Percentiles rank a stretch among this genome's conserved stretches.
Evolutionary conservation across 2,797 vertebrate genomes (phyloP).

Genomic region (Chelon auratus): DNA sequence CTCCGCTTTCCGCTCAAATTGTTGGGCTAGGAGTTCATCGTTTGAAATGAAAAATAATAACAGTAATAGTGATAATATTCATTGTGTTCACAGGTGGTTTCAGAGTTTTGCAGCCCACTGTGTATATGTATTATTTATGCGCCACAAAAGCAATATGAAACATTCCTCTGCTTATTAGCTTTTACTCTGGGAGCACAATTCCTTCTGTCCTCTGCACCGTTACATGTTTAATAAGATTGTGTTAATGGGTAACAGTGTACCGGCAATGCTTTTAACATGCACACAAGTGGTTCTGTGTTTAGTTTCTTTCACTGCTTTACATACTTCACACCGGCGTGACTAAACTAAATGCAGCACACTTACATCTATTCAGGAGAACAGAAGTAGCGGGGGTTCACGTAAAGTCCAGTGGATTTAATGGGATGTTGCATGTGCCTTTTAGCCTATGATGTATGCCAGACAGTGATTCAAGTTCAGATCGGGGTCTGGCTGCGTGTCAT

Average conservation of each 20-base stretch:
- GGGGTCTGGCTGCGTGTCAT: constrained; percentile 48
- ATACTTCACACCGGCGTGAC: constrained; percentile 8
- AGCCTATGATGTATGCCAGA: constrained; percentile 29
- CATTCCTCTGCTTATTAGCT: not conserved
- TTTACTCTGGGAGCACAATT: constrained; percentile 4
- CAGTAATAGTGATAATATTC: too few relatives aligned
- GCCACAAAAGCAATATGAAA: constrained; percentile 1
- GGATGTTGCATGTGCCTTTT: constrained; percentile 23
- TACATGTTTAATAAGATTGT: constrained; percentile 21
- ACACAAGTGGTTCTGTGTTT: constrained; percentile 9
- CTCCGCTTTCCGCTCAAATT: too few relatives aligned
- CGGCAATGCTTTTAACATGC: not conserved
- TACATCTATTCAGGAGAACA: constrained; percentile 12
- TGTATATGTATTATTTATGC: not conserved
- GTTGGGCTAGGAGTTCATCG: too few relatives aligned
- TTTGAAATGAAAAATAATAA: too few relatives aligned
- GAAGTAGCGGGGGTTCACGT: constrained; percentile 24
- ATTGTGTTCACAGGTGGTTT: not conserved
- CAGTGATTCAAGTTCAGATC: constrained; percentile 40
- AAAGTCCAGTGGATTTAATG: constrained; percentile 26
- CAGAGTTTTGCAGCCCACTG: not conserved
- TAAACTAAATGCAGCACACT: too few relatives aligned
- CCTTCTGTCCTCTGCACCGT: not conserved
- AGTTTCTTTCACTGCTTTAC: not conserved
- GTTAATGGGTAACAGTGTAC: constrained; percentile 9